Base-by-base conservation (phyloP, 2,888 invertebrate genomes). In the Arge pagana region DNA sequence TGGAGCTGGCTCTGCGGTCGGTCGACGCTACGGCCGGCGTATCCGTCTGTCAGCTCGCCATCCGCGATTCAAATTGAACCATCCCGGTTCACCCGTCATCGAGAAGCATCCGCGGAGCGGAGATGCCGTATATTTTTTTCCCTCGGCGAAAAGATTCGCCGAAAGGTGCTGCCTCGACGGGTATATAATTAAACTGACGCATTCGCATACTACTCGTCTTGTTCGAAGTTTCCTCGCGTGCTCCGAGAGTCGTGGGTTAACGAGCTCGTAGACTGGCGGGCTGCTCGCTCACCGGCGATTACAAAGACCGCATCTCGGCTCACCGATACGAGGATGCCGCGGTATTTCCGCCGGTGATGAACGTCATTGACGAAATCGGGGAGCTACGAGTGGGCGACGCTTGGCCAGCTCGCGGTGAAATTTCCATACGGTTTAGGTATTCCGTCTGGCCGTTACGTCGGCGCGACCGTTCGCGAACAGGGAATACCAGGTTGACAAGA, bases 301-400 rank as follows among this genome's bases (percentile, higher is more conserved):
- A n/a, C n/a, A n/a, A n/a, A n/a, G n/a, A n/a, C 59, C 57, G 62
- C 62, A 63, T 63, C 63, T 59, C 54, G 57, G 62, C 57, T 60
- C 64, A 63, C 64, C 54, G n/a, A n/a, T n/a, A n/a, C n/a, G n/a
- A n/a, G n/a, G n/a, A n/a, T n/a, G n/a, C n/a, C n/a, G n/a, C n/a
- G n/a, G n/a, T n/a, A n/a, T n/a, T n/a, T n/a, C n/a, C n/a, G n/a
- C n/a, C n/a, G n/a, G n/a, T n/a, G n/a, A n/a, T n/a, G n/a, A n/a
- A n/a, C n/a, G n/a, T n/a, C n/a, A n/a, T n/a, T n/a, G n/a, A n/a
- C n/a, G n/a, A n/a, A n/a, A n/a, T n/a, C n/a, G n/a, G n/a, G n/a
- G n/a, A n/a, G n/a, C n/a, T n/a, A n/a, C n/a, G n/a, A n/a, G n/a
- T n/a, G n/a, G n/a, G n/a, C n/a, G n/a, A n/a, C n/a, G n/a, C n/a